A percentile compares a stretch with the other conserved stretches of the same genome.
Conservation (phyloP, 2,113 vertebrate species). For the Poicephalus gulielmi region DNA sequence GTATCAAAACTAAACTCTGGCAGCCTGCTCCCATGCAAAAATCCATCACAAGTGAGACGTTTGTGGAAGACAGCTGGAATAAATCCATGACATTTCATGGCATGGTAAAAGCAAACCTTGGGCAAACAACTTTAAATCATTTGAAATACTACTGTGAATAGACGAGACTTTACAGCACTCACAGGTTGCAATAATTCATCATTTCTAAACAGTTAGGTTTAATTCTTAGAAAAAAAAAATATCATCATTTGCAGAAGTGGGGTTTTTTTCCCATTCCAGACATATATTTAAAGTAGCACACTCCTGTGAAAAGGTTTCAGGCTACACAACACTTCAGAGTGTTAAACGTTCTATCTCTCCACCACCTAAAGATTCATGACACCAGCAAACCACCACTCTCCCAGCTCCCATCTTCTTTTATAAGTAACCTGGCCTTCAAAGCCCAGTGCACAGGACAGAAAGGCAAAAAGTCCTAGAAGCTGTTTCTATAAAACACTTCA, state of each 20-base stretch:
- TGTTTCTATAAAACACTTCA: neutral
- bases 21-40: constrained; percentile 23
- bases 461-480: neutral
- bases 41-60: neutral
- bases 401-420: neutral
- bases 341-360: neutral
- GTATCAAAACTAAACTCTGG: neutral
- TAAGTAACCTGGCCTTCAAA: neutral
- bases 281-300: neutral
- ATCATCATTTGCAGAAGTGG: neutral
- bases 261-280: neutral
- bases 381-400: neutral
- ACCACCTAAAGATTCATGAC: neutral
- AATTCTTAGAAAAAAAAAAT: neutral
- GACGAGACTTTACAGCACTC: neutral
- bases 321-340: neutral
- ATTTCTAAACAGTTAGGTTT: neutral
- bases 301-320: neutral
- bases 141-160: constrained; percentile 19
- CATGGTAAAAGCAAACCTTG: constrained; percentile 43
- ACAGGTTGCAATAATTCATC: neutral
- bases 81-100: constrained; percentile 29
- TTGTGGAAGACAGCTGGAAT: constrained; percentile 48
- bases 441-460: neutral
- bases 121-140: constrained; percentile 53